Evolutionary conservation across 2,113 vertebrate genomes (phyloP).

Genomic region (Arenaria interpres): DNA sequence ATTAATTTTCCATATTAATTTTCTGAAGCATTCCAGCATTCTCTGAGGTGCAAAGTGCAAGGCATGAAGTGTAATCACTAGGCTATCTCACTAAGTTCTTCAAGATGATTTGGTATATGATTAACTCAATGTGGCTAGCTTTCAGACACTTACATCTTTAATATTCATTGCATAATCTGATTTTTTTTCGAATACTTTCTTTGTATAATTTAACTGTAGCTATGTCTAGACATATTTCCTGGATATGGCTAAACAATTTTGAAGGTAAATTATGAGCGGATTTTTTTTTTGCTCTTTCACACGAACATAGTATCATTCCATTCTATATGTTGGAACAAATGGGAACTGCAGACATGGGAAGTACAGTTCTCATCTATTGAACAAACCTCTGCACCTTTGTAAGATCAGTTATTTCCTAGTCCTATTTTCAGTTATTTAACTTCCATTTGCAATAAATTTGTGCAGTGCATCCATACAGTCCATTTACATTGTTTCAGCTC

Average conservation of each 20-base stretch:
- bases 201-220: slow-evolving; percentile 54
- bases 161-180: slow-evolving; percentile 21
- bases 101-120: neutral
- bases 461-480: neutral
- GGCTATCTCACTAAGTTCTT: neutral
- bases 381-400: neutral
- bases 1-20: neutral
- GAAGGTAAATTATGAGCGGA: slow-evolving; percentile 55
- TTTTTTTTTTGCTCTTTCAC: slow-evolving; percentile 27
- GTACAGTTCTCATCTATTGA: neutral
- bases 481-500: neutral
- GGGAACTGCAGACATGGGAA: slow-evolving; percentile 31
- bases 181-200: slow-evolving; percentile 29
- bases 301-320: slow-evolving; percentile 34
- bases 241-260: slow-evolving; percentile 61
- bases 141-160: slow-evolving; percentile 24
- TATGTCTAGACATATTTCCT: slow-evolving; percentile 69
- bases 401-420: neutral
- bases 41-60: neutral
- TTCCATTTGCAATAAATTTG: neutral
- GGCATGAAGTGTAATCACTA: neutral
- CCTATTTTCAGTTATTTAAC: neutral
- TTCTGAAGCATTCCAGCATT: neutral
- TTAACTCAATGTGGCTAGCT: neutral
- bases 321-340: slow-evolving; percentile 25